Conservation (phyloP, 1,140 invertebrate genomes). For the Nephotettix cincticeps region DNA sequence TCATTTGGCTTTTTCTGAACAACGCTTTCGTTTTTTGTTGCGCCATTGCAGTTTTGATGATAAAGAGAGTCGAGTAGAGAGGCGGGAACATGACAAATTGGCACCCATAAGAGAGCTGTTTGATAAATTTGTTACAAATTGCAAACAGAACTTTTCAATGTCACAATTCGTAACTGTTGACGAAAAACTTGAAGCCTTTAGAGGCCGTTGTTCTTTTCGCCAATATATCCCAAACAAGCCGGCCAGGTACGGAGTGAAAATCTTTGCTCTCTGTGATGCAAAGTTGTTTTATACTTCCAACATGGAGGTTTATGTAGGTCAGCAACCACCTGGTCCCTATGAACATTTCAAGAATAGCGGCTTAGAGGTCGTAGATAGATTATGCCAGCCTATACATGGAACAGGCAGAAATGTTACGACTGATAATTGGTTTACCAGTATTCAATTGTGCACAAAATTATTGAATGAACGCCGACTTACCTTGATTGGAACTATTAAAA, state of each 20-base stretch:
- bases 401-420: constrained; percentile 41
- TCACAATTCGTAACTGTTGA: constrained; percentile 46
- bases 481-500: constrained; percentile 42
- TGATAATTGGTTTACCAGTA: constrained; percentile 43
- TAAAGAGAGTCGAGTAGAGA: constrained; percentile 35
- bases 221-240: constrained; percentile 49
- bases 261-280: constrained; percentile 36
- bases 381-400: constrained; percentile 34
- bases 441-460: background rate
- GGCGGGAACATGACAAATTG: constrained; percentile 41
- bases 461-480: constrained; percentile 40
- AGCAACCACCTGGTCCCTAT: constrained; percentile 44
- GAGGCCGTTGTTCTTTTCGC: constrained; percentile 46
- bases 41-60: constrained; percentile 43
- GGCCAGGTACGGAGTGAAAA: constrained; percentile 46
- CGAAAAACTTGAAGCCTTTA: constrained; percentile 47
- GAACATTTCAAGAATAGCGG: constrained; percentile 40
- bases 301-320: constrained; percentile 45
- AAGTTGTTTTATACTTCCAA: constrained; percentile 41
- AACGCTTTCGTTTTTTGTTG: constrained; percentile 40
- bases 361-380: constrained; percentile 37
- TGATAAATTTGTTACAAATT: constrained; percentile 44
- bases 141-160: constrained; percentile 43
- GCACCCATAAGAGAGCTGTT: constrained; percentile 46
- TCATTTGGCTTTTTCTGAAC: constrained; percentile 8